Conservation (phyloP, 2,113 vertebrate species). For the Epinephelus cyanopodus region DNA sequence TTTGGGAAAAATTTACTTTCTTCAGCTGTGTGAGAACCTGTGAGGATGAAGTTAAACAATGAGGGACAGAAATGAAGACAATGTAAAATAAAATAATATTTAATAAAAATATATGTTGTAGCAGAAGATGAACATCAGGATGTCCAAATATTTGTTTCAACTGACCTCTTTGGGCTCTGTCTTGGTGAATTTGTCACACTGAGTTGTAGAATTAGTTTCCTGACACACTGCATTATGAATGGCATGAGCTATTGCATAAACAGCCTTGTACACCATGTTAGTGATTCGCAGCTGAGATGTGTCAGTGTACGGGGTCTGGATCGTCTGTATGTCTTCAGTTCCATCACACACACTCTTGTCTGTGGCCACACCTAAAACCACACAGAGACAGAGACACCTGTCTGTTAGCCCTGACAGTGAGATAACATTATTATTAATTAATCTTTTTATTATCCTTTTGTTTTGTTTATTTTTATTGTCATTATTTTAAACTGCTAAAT, state of each 20-base stretch:
- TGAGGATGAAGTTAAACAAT: background rate
- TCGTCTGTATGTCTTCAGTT: slow-evolving; percentile 59
- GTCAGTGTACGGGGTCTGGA: slow-evolving; percentile 76
- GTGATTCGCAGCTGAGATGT: slow-evolving; percentile 77
- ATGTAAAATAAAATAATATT: background rate
- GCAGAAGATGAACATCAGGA: fast-evolving
- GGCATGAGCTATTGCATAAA: slow-evolving; percentile 80
- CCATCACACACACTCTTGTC: slow-evolving; percentile 65
- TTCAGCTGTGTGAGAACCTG: slow-evolving; percentile 75
- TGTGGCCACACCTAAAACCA: slow-evolving; percentile 6
- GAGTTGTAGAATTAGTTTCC: too few relatives aligned
- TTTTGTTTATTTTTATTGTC: background rate
- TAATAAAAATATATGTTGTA: background rate
- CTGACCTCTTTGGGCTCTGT: slow-evolving; percentile 71
- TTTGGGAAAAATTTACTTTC: slow-evolving; percentile 72
- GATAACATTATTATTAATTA: background rate
- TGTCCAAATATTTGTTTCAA: background rate
- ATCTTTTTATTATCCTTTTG: background rate
- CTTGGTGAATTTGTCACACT: too few relatives aligned
- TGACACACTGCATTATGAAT: background rate
- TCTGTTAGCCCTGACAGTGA: background rate
- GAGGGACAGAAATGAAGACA: background rate
- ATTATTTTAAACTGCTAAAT: too few relatives aligned
- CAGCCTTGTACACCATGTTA: slow-evolving; percentile 83
- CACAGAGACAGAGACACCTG: background rate